phyloP scores from a whole-genome alignment of 2,113 vertebrate genomes.

The Theristicus caerulescens region DNA sequence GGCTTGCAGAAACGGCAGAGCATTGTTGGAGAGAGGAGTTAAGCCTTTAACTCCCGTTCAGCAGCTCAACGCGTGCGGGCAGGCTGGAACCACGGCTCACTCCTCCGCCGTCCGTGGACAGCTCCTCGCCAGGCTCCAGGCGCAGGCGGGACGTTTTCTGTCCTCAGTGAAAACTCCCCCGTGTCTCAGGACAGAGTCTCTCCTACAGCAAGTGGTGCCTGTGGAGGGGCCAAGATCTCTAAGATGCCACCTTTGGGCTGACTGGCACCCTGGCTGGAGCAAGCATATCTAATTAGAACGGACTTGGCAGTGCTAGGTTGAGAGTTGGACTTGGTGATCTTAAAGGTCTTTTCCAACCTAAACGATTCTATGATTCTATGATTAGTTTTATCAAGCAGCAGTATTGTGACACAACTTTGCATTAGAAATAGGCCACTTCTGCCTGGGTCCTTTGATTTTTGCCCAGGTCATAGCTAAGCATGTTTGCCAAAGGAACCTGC shows the following conservation, averaged over 20 bases:
- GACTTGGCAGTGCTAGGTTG: too few species aligned
- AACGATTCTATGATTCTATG: too few species aligned
- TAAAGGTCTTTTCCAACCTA: too few species aligned
- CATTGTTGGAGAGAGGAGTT: not conserved
- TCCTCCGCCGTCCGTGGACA: not conserved
- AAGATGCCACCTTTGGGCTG: not conserved
- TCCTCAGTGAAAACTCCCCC: not conserved
- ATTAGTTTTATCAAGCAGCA: too few species aligned
- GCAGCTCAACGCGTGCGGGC: accelerated
- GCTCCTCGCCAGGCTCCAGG: accelerated
- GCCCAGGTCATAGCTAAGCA: not conserved
- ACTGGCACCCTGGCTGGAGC: not conserved
- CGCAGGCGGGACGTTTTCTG: accelerated
- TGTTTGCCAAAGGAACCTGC: not conserved
- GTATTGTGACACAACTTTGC: too few species aligned
- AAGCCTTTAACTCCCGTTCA: accelerated
- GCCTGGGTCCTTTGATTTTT: not conserved
- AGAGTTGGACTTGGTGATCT: too few species aligned
- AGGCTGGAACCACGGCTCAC: accelerated
- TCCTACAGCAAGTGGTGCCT: not conserved
- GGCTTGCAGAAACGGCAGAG: not conserved
- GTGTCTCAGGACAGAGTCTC: accelerated
- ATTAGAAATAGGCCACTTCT: not conserved
- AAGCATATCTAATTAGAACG: accelerated
- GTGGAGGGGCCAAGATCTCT: not conserved